A percentile compares a stretch with the other conserved stretches of the same genome.
Conservation (phyloP, 2,797 vertebrate genomes). For the Peromyscus attwateri region DNA sequence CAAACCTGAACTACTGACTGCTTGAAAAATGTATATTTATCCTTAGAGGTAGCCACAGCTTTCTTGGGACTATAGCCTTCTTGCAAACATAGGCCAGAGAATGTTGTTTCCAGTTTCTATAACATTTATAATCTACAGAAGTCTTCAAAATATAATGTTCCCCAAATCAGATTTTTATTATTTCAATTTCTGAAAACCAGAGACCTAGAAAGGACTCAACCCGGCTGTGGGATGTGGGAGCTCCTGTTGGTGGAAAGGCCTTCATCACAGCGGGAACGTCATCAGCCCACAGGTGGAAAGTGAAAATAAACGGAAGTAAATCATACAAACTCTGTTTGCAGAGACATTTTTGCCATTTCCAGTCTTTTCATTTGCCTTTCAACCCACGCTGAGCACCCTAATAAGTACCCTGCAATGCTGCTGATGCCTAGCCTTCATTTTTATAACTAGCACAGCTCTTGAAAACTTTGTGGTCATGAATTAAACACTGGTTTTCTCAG, state of each 20-base stretch:
- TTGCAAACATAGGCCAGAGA: background rate
- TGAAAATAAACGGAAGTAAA: constrained; percentile 46
- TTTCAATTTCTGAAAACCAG: background rate
- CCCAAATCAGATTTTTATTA: background rate
- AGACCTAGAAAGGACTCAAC: background rate
- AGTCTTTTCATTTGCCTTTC: background rate
- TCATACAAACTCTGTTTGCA: constrained; percentile 30
- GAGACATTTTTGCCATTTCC: constrained; percentile 26
- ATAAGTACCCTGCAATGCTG: background rate
- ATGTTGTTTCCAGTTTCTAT: background rate
- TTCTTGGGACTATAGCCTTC: background rate
- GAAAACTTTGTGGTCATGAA: background rate
- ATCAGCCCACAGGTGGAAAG: constrained; percentile 49
- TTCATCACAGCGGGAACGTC: background rate
- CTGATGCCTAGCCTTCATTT: background rate
- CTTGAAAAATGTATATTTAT: background rate
- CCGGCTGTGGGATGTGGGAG: background rate
- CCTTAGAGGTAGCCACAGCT: background rate
- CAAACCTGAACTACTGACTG: background rate
- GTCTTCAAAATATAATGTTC: background rate
- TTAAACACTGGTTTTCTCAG: background rate
- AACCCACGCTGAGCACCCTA: background rate
- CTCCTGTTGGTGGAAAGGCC: constrained; percentile 11
- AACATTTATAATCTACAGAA: constrained; percentile 20
- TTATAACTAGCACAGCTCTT: background rate